These are phyloP conservation scores for Lethenteron camtschaticum DNA, from an alignment of 2,113 vertebrate genomes.

Conservation along the genomic window DNA sequence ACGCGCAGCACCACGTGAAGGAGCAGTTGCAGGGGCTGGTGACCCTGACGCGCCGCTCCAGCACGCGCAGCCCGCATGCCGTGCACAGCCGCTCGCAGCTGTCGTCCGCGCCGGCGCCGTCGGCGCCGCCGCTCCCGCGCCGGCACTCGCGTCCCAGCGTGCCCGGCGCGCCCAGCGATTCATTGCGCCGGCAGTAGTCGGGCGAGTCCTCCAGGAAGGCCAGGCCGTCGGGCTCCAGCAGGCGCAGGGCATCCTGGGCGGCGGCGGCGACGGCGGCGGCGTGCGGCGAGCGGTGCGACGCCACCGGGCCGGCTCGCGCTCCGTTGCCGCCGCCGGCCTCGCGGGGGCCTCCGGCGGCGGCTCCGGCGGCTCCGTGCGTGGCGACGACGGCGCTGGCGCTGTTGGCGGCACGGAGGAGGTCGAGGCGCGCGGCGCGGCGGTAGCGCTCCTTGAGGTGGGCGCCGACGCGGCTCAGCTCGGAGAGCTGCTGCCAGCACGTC, in stretches of 20 bases:
- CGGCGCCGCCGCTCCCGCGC: slow-evolving; percentile 27
- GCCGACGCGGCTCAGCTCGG: slow-evolving; percentile 61
- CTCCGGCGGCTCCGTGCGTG: neutral
- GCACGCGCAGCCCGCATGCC: slow-evolving; percentile 52
- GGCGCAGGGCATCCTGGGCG: neutral
- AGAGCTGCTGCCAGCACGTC: slow-evolving; percentile 82
- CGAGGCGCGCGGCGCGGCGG: neutral
- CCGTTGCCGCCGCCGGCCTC: no score
- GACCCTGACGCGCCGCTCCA: slow-evolving; percentile 36
- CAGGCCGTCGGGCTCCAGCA: slow-evolving; percentile 17
- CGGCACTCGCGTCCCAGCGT: slow-evolving; percentile 75
- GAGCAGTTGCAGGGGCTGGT: slow-evolving; percentile 76
- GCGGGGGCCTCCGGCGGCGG: no score
- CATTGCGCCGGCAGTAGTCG: slow-evolving; percentile 62
- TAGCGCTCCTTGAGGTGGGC: slow-evolving; percentile 1
- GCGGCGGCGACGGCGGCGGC: neutral
- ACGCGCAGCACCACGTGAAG: slow-evolving; percentile 90
- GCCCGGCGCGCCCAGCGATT: slow-evolving; percentile 47
- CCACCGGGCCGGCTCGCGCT: neutral
- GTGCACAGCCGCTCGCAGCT: slow-evolving; percentile 61
- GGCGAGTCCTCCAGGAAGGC: slow-evolving; percentile 74
- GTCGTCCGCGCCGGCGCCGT: slow-evolving; percentile 36
- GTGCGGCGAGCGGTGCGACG: neutral
- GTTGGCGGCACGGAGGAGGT: neutral
- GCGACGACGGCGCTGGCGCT: neutral